phyloP scores from a whole-genome alignment of 2,888 invertebrate species.

The Fabriciana adippe region DNA sequence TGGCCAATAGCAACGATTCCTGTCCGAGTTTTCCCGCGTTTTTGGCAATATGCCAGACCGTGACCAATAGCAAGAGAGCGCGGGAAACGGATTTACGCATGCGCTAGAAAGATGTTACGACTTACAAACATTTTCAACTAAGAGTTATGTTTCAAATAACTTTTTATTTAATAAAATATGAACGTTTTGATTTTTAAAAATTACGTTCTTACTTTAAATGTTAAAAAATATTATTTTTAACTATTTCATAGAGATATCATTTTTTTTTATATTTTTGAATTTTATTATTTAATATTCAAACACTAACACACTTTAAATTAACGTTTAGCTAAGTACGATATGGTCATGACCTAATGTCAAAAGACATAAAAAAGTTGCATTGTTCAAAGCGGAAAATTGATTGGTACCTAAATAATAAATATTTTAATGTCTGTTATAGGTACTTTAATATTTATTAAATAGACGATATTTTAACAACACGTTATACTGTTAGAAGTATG shows the following conservation, averaged over 20 bases:
- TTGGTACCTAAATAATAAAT: neutral
- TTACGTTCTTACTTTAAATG: too few relatives aligned
- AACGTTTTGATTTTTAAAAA: neutral
- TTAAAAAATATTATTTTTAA: too few relatives aligned
- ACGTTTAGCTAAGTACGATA: neutral
- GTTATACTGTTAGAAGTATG: neutral
- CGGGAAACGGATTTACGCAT: constrained; percentile 64
- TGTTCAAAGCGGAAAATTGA: neutral
- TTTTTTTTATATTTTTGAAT: too few relatives aligned
- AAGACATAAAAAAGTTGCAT: constrained; percentile 1
- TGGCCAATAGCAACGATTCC: constrained; percentile 64
- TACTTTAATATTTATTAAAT: neutral
- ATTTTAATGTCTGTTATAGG: too few relatives aligned
- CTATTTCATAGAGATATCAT: too few relatives aligned
- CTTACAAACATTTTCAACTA: constrained; percentile 21
- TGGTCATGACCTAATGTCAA: neutral
- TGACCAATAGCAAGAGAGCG: constrained; percentile 67
- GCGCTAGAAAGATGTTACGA: constrained; percentile 41
- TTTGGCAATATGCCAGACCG: constrained; percentile 72
- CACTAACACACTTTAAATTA: too few relatives aligned
- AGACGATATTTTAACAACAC: neutral
- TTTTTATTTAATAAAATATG: neutral
- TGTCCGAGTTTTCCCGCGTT: constrained; percentile 69
- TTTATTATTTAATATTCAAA: too few relatives aligned
- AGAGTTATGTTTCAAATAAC: neutral